phyloP scores from a whole-genome alignment of 2,797 vertebrate species.

The Propithecus deckenii region DNA sequence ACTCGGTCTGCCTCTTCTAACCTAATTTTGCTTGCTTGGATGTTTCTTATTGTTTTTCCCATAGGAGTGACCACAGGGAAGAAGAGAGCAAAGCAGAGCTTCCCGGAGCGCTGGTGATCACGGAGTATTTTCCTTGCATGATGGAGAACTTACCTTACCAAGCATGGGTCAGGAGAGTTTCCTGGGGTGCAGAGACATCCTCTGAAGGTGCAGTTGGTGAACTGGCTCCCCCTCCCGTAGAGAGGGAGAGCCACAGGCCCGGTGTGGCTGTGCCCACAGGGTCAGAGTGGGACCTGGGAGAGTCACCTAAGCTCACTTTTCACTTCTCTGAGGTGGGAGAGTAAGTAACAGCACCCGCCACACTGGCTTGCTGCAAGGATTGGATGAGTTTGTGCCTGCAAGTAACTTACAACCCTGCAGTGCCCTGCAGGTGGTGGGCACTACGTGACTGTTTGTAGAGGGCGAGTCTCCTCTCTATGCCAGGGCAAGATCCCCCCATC shows the following conservation, averaged over 20 bases:
- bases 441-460: neutral
- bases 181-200: neutral
- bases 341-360: accelerated
- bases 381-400: neutral
- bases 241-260: no score
- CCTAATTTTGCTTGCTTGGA: neutral
- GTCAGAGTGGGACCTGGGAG: neutral
- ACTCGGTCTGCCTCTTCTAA: neutral
- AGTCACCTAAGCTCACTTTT: neutral
- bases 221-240: neutral
- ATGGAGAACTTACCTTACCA: neutral
- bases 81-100: neutral
- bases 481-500: neutral
- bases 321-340: neutral
- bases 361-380: neutral
- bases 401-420: neutral
- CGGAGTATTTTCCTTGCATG: neutral
- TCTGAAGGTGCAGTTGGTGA: neutral
- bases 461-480: accelerated
- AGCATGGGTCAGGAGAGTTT: neutral
- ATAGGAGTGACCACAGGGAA: neutral
- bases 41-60: neutral
- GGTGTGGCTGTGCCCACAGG: neutral
- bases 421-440: accelerated
- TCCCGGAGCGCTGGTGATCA: neutral